These are phyloP conservation scores for Melieria crassipennis DNA, from an alignment of 2,888 invertebrate species.

Conservation along the genomic window DNA sequence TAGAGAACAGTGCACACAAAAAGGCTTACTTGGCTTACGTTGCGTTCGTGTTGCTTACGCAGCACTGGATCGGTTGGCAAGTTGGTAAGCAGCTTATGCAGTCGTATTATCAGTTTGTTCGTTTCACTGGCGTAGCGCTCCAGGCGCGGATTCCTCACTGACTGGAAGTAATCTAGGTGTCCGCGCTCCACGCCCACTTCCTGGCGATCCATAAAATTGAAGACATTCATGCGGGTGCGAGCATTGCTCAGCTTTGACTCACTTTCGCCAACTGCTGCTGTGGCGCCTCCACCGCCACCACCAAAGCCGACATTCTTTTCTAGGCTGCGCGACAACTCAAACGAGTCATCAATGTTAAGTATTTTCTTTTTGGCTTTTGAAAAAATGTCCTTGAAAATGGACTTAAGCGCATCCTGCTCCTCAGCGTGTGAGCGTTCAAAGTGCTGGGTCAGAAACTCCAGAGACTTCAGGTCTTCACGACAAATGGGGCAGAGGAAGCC, in stretches of 20 bases:
- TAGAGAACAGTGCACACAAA: not conserved
- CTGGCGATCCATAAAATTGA: conserved; percentile 61
- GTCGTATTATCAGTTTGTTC: conserved; percentile 91
- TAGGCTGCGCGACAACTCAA: conserved; percentile 70
- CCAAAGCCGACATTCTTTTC: conserved; percentile 67
- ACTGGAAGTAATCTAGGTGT: conserved; percentile 81
- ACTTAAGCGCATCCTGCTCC: conserved; percentile 83
- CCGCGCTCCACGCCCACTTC: conserved; percentile 66
- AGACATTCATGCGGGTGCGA: conserved; percentile 53
- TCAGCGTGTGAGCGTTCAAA: conserved; percentile 90
- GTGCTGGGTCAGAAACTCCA: conserved; percentile 84
- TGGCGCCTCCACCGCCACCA: conserved; percentile 28
- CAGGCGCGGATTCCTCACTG: conserved; percentile 74
- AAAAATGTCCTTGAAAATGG: conserved; percentile 80
- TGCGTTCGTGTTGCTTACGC: conserved; percentile 78
- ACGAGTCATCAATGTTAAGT: conserved; percentile 77
- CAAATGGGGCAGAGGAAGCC: conserved; percentile 97
- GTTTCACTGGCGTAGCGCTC: conserved; percentile 94
- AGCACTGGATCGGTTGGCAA: conserved; percentile 78
- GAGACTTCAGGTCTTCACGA: conserved; percentile 87
- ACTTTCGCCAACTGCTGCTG: not conserved
- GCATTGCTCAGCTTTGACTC: conserved; percentile 45
- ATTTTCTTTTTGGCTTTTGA: conserved; percentile 93
- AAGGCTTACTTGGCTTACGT: conserved; percentile 61
- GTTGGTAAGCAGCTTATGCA: conserved; percentile 89